Evolutionary conservation across 2,797 vertebrate genomes (phyloP).

Genomic region (Tapera naevia): DNA sequence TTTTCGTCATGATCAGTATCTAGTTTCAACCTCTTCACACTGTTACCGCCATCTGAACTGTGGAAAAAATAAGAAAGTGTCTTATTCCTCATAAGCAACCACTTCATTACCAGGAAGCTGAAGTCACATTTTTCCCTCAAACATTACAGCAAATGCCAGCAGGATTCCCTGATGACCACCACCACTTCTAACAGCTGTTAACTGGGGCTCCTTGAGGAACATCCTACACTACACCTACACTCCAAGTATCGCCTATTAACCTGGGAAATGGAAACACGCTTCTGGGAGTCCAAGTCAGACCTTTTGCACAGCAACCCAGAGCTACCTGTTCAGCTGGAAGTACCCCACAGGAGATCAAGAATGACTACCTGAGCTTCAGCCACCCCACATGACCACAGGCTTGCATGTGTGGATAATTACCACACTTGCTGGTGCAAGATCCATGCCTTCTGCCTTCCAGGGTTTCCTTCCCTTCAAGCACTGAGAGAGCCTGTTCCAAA

Average conservation of each 20-base stretch:
- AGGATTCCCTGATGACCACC: neutral
- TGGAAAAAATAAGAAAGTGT: constrained; percentile 18
- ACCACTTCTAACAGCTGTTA: neutral
- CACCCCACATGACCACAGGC: neutral
- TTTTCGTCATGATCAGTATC: constrained; percentile 81
- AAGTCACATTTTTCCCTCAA: neutral
- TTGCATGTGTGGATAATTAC: neutral
- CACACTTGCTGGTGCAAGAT: rapidly evolving
- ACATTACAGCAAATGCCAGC: neutral
- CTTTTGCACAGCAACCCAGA: neutral
- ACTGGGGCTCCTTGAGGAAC: neutral
- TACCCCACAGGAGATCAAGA: neutral
- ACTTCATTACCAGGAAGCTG: neutral
- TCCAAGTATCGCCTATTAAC: neutral
- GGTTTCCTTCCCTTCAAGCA: neutral
- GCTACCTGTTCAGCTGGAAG: neutral
- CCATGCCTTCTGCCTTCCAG: neutral
- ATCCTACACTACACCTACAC: neutral
- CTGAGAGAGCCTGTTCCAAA: neutral
- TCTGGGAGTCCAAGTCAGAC: neutral
- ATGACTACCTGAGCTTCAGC: neutral
- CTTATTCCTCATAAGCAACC: neutral
- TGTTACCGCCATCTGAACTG: constrained; percentile 90
- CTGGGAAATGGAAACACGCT: neutral
- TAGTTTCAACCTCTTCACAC: constrained; percentile 90